A percentile compares a stretch with the other conserved stretches of the same genome.
phyloP scores from a whole-genome alignment of 2,888 invertebrate species.

The Philhelius pedissequus region DNA sequence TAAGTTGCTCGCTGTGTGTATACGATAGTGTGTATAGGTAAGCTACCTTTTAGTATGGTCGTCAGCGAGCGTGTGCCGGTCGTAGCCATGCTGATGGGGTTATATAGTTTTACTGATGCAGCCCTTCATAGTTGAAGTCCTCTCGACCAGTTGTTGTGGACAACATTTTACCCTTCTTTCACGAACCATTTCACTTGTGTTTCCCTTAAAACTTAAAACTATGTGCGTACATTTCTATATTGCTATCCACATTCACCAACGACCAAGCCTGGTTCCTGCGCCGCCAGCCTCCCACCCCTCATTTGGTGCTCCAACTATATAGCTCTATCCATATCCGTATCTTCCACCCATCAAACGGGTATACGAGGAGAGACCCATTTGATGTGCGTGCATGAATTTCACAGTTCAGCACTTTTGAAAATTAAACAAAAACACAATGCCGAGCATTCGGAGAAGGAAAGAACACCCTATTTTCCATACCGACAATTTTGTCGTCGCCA shows the following conservation, averaged over 20 bases:
- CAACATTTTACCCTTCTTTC: conserved; percentile 65
- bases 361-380: too few relatives aligned
- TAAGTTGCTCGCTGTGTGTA: background rate
- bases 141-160: conserved; percentile 48
- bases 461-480: conserved; percentile 46
- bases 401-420: conserved; percentile 69
- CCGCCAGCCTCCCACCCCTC: background rate
- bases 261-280: too few relatives aligned
- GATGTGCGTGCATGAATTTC: conserved; percentile 68
- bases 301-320: background rate
- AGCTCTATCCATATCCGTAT: too few relatives aligned
- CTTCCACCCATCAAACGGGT: background rate
- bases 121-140: conserved; percentile 1
- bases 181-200: conserved; percentile 66
- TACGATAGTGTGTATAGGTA: background rate
- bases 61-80: background rate
- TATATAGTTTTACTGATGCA: background rate
- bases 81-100: background rate
- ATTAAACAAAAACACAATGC: conserved; percentile 68
- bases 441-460: conserved; percentile 32
- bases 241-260: conserved; percentile 22
- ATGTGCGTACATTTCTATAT: conserved; percentile 66
- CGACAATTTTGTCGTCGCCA: too few relatives aligned
- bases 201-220: conserved; percentile 64
- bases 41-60: conserved; percentile 24